Evolutionary conservation across 1,140 invertebrate species (phyloP), one percentile per base, ranked within the genome.

Genomic region (Parasteatoda tepidariorum): DNA sequence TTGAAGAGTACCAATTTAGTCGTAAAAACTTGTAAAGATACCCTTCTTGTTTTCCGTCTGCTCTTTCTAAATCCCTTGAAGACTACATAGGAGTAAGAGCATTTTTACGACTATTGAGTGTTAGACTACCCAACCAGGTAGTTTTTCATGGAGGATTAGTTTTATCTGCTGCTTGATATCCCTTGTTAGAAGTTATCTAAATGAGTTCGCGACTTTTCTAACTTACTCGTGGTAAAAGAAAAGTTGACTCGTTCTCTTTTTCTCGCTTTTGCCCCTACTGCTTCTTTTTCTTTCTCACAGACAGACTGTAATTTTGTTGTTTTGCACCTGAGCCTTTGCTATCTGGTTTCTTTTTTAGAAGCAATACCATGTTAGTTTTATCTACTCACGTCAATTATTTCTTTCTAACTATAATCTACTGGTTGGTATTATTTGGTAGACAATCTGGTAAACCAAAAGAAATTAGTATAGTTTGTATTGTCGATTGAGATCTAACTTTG

Each of bases 81-180:
- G 55, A 61, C 30, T 13, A 7, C 6, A 18, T 28, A 28, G 30
- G 26, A 28, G 57, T 15, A 75, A 31, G 33, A 41, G 74, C 26
- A 64, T 76, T 76, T 76, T 76, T 76, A 76, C 74, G 74, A 64
- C 74, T 76, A 76, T 76, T 76, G 74, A 76, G 74, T 76, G 74
- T 76, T 76, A 76, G 74, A 62, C 61, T 54, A 26, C 7, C 30
- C 34, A 30, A 34, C 24, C 74, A 26, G 74, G 74, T 76, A 66
- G 59, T 76, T 76, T 76, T 76, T 76, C 74, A 76, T 30, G 74
- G 74, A 76, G 74, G 74, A 76, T 76, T 76, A 76, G 74, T 76
- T 76, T 76, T 76, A 76, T 76, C 74, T 76, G 74, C 57, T 11
- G 61, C n/a, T 57, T 24, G 61, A 57, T 76, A 76, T 76, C 61